Base-by-base conservation (phyloP, 2,797 vertebrate genomes). In the Tapera naevia region DNA sequence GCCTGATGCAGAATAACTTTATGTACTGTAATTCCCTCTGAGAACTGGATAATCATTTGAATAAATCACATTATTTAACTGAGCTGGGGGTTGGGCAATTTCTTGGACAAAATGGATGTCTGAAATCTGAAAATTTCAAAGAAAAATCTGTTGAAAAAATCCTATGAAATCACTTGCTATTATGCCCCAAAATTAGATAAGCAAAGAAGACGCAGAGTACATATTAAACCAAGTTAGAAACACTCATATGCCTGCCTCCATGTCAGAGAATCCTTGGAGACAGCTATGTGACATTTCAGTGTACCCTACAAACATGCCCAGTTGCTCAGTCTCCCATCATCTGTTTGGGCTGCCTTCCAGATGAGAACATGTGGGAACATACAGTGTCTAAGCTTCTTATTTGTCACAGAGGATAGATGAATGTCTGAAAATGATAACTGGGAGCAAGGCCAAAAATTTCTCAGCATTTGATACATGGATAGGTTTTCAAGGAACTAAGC, bases 341-440 rank as follows among this genome's bases (percentile, higher is more conserved):
- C 75, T 89, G 15, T 30, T 41, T 64, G 54, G 94, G 91, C 86
- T 80, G 65, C 43, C 17, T 92, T 96, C 78, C 89, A 88, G 73
- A 88, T 71, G 61, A 43, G 48, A 93, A 80, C 70, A 86, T 81
- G 91, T 81, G 89, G 81, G 62, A 89, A 91, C 82, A n/a, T 60
- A 53, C 22, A 76, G 22, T 33, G 50, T 69, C 61, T 89, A 60
- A 93, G 57, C 57, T 89, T 84, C 11, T 2, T 82, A 35, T 58
- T 82, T 93, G 66, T 78, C 66, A 86, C 45, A 71, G 60, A 92
- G 33, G 37, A 41, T 84, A 93, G 94, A 80, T 96, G 96, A 95
- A 83, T 62, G 76, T 64, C 60, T 87, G 71, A 91, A 92, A 94
- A 45, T 74, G 82, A 83, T 88, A 93, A 93, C 57, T 91, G 72